Conservation (phyloP, 2,113 vertebrate species). For the Cnemophilus loriae region DNA sequence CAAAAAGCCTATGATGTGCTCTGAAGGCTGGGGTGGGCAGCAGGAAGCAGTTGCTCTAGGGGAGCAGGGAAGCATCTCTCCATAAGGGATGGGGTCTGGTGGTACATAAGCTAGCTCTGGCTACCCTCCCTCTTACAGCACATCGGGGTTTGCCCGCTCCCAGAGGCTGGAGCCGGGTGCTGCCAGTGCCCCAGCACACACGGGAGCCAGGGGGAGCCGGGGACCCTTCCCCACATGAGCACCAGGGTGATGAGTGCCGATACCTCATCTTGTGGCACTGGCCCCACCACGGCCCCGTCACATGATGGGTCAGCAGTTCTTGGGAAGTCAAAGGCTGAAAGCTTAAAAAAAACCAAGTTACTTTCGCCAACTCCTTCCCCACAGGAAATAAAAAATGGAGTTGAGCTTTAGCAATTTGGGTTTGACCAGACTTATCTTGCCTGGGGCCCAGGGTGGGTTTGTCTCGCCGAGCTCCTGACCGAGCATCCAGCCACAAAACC, state of each 20-base stretch:
- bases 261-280: fast-evolving
- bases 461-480: neutral
- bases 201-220: fast-evolving
- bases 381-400: constrained; percentile 36
- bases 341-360: neutral
- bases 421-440: neutral
- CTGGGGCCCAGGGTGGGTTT: neutral
- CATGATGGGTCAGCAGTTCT: constrained; percentile 26
- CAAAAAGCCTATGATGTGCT: neutral
- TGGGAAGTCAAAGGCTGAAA: constrained; percentile 21
- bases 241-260: fast-evolving
- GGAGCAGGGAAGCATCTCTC: neutral
- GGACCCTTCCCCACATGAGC: neutral
- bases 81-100: fast-evolving
- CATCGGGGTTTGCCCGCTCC: fast-evolving
- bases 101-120: fast-evolving
- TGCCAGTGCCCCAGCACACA: neutral
- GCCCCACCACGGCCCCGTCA: neutral
- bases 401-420: neutral
- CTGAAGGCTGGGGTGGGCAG: fast-evolving
- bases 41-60: fast-evolving
- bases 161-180: neutral
- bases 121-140: neutral
- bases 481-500: neutral
- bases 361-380: constrained; percentile 16